These are phyloP conservation scores for Sinocyclocheilus rhinocerous DNA, from an alignment of 2,113 vertebrate genomes.

Conservation along the genomic window DNA sequence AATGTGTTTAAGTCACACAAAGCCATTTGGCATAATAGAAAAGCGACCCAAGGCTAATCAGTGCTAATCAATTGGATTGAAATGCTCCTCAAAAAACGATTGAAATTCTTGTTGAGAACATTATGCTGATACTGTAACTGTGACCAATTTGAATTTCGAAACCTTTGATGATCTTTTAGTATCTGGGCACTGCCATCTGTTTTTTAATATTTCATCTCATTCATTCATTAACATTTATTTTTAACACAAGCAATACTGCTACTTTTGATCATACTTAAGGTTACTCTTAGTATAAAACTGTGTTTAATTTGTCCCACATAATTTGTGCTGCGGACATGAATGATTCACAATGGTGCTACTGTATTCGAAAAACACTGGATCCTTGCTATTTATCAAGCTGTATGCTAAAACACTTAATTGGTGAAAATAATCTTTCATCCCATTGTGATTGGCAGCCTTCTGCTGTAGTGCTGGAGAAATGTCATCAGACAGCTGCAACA, in stretches of 20 bases:
- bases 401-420: neutral
- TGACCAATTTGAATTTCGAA: conserved; percentile 22
- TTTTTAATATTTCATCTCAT: conserved; percentile 14
- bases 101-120: conserved; percentile 27
- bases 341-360: too few relatives aligned
- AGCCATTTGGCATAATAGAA: conserved; percentile 10
- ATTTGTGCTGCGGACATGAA: neutral
- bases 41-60: conserved; percentile 27
- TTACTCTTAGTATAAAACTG: neutral
- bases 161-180: neutral
- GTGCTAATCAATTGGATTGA: conserved; percentile 35
- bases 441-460: conserved; percentile 8
- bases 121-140: neutral
- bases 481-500: neutral
- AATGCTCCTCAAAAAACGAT: conserved; percentile 29
- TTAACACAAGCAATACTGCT: neutral
- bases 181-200: neutral
- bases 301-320: neutral
- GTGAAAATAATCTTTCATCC: conserved; percentile 2
- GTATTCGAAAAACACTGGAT: too few relatives aligned
- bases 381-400: neutral
- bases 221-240: neutral
- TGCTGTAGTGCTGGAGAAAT: neutral
- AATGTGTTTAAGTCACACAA: conserved; percentile 42
- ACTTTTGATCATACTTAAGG: neutral